These are phyloP conservation scores for Limosa lapponica DNA, from an alignment of 2,797 vertebrate species.

Conservation along the genomic window DNA sequence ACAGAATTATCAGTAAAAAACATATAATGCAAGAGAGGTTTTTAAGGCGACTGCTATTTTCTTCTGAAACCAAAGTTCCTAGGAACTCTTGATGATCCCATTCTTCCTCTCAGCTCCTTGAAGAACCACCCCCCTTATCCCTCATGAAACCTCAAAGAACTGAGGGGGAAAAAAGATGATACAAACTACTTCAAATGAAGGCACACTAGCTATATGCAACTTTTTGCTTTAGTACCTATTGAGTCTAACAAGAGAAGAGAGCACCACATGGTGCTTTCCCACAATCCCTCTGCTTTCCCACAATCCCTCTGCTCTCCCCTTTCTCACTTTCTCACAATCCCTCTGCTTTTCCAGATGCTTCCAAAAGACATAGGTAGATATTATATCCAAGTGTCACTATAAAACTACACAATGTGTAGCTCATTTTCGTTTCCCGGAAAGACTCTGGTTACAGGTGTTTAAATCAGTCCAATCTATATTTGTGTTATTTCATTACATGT, in stretches of 20 bases:
- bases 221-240: background rate
- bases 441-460: background rate
- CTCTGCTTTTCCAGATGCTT: background rate
- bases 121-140: background rate
- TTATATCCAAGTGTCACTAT: background rate
- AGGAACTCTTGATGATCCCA: background rate
- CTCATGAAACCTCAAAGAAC: background rate
- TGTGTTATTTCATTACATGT: background rate
- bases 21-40: accelerated
- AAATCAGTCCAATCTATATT: background rate
- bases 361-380: background rate
- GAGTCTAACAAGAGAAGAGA: background rate
- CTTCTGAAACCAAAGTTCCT: background rate
- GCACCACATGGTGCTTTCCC: background rate
- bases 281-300: background rate
- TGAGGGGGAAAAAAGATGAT: accelerated
- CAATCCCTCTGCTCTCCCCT: background rate
- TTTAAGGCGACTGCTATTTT: background rate
- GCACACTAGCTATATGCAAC: accelerated
- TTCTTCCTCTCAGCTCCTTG: background rate
- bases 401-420: background rate
- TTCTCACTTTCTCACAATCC: background rate
- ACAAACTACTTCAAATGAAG: background rate
- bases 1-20: background rate
- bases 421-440: background rate